phyloP scores from a whole-genome alignment of 2,113 vertebrate species.

The Verasper variegatus region DNA sequence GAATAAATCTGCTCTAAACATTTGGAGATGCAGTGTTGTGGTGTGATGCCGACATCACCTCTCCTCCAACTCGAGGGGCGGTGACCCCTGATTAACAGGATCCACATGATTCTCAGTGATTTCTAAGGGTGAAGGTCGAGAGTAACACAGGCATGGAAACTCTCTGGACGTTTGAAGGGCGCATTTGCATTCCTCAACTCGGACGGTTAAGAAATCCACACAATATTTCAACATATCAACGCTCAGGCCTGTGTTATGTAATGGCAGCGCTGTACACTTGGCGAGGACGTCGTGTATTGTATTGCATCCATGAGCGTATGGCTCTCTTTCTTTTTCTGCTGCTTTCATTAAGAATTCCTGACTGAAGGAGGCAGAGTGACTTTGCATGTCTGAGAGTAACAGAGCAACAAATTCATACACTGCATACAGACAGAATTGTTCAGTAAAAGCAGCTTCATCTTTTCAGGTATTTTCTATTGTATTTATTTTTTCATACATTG shows the following conservation, averaged over 20 bases:
- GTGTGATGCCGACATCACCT: neutral
- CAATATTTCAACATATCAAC: conserved; percentile 56
- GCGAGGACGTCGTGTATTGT: conserved; percentile 29
- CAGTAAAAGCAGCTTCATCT: no score
- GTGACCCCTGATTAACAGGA: conserved; percentile 36
- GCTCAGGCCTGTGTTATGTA: conserved; percentile 39
- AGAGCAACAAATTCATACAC: neutral
- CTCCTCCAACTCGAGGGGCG: neutral
- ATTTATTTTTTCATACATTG: no score
- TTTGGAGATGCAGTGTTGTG: no score
- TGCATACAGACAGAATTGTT: neutral
- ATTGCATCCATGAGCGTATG: neutral
- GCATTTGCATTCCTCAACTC: conserved; percentile 20
- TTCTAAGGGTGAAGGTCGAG: conserved; percentile 5
- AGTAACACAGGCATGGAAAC: no score
- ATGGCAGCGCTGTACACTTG: conserved; percentile 38
- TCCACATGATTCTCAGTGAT: conserved; percentile 24
- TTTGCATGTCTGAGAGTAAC: neutral
- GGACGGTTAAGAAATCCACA: conserved; percentile 46
- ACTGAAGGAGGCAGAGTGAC: neutral
- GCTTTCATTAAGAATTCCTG: neutral
- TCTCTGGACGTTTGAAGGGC: no score
- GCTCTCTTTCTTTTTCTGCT: neutral
- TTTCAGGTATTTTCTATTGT: no score
- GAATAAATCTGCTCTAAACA: neutral